Conservation (phyloP, 64 coral and sea anemone species). For the Anthopleura sola region DNA sequence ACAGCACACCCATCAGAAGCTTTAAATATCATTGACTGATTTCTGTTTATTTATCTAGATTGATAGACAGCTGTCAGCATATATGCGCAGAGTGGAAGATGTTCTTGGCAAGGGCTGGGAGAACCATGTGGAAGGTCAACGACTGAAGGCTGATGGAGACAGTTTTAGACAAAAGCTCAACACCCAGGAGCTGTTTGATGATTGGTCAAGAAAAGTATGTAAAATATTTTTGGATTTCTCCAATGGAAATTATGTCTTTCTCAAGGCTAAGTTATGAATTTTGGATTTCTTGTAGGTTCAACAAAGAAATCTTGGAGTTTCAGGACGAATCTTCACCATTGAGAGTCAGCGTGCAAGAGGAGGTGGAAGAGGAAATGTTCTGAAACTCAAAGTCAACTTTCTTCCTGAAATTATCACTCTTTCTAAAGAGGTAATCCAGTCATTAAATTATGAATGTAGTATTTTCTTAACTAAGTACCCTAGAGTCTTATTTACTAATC, state of each 20-base stretch:
- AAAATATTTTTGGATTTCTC: background rate
- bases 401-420: slow-evolving; percentile 98
- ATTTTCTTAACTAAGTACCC: background rate
- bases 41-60: slow-evolving; percentile 20
- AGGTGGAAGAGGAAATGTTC: slow-evolving; percentile 66
- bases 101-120: slow-evolving; percentile 99
- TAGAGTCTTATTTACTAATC: background rate
- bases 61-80: slow-evolving; percentile 93
- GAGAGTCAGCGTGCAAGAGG: slow-evolving; percentile 92
- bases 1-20: background rate
- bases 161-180: slow-evolving; percentile 95
- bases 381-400: slow-evolving; percentile 99
- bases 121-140: slow-evolving; percentile 96
- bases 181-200: slow-evolving; percentile 98
- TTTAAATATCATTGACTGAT: background rate
- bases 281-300: slow-evolving; percentile 57
- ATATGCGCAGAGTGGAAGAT: slow-evolving; percentile 95
- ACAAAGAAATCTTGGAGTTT: slow-evolving; percentile 88
- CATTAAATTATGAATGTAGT: background rate
- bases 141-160: slow-evolving; percentile 93
- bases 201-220: slow-evolving; percentile 96
- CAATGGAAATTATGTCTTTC: too few species aligned
- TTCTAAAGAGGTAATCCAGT: slow-evolving; percentile 79
- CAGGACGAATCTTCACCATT: slow-evolving; percentile 92
- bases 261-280: background rate